Evolutionary conservation across 35 echinoderm and acorn worm genomes (phyloP), one percentile per base, ranked within the genome.

Genomic region (Ophiothrix spiculata): DNA sequence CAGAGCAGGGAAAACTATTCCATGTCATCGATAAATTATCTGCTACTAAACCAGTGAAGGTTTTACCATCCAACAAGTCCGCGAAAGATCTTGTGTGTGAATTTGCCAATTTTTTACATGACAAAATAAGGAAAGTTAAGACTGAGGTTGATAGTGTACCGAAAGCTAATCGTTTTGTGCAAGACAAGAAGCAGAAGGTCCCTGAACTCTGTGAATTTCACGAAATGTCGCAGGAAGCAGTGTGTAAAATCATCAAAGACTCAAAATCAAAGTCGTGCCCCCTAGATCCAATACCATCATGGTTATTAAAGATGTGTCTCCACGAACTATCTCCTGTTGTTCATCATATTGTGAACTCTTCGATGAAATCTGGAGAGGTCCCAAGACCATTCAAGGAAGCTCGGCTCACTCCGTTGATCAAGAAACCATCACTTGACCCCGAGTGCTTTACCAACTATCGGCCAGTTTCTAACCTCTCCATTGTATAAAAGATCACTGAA

Each of bases 381-480:
- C 88, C 81, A 15, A 37, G 21, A 32, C 10, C 23, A 1, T 77
- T 84, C 23, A 90, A 90, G 38, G 63, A 32, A 38, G 80, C 80
- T 8, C 17, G 25, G 16, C 25, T 90, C 10, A 49, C 80, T 25
- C 88, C 80, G 40, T 28, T 84, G 37, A 84, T 90, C 25, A 84
- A 90, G 74, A 84, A 90, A 31, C 32, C 80, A 23, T 49, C 60
- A 16, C 80, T 90, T 37, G 80, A 90, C 35, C 73, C 38, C 0
- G 81, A 84, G 35, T 36, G 32, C 32, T 37, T 77, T 16, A 75
- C 40, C 15, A 90, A 84, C 81, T 90, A 84, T 40, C 56, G 88
- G 25, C 78, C 87, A 16, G 79, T 89, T 39, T 84, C 79, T 23
- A 90, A 90, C 84, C 39, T 90, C 6, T 63, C 88, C 14, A 84